Evolutionary conservation across 2,113 vertebrate species (phyloP).

Genomic region (Rattus rattus): DNA sequence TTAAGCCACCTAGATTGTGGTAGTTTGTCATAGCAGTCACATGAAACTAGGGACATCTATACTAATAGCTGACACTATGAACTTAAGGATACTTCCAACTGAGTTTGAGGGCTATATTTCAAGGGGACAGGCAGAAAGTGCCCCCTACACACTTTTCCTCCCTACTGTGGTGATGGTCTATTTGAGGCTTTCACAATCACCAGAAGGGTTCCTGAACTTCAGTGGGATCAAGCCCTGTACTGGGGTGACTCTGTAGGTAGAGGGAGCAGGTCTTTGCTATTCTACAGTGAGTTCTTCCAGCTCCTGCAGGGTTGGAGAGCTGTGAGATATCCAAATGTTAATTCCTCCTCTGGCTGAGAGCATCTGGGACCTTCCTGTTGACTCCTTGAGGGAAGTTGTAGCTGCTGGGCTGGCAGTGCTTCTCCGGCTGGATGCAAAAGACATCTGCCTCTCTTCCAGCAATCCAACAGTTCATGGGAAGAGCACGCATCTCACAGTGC

Average conservation of each 20-base stretch:
- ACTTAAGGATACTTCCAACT: background rate
- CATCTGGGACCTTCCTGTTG: background rate
- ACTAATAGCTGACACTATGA: background rate
- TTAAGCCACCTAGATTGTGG: background rate
- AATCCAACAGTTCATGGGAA: background rate
- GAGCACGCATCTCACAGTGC: background rate
- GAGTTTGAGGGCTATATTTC: background rate
- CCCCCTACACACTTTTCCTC: background rate
- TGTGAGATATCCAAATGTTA: background rate
- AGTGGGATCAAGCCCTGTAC: background rate
- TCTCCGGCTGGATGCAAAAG: background rate
- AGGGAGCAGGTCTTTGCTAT: fast-evolving
- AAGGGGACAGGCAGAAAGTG: no score
- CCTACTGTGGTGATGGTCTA: no score
- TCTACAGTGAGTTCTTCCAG: background rate
- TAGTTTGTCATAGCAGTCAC: background rate
- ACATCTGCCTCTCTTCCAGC: background rate
- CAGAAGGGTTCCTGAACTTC: background rate
- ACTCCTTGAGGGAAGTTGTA: background rate
- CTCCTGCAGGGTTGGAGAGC: background rate
- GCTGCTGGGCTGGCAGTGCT: background rate
- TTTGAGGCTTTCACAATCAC: background rate
- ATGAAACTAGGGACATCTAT: background rate
- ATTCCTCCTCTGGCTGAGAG: background rate
- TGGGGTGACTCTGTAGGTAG: background rate